phyloP scores from a whole-genome alignment of 2,888 invertebrate species.

The Ichneumoninae sp. region DNA sequence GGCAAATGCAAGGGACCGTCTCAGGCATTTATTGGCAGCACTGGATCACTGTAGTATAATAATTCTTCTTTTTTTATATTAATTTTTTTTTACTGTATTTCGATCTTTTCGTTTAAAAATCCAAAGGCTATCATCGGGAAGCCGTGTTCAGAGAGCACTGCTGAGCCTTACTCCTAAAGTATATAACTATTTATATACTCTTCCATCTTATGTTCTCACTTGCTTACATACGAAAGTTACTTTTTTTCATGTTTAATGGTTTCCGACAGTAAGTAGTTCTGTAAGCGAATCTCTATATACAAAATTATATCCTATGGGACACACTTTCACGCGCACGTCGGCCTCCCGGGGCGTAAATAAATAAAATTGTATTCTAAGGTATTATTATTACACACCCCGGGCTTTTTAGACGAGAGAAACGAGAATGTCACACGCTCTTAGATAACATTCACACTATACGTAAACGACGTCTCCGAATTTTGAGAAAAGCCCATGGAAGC shows the following conservation, averaged over 20 bases:
- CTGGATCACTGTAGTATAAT: conserved; percentile 78
- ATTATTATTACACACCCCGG: conserved; percentile 77
- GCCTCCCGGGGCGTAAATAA: conserved; percentile 80
- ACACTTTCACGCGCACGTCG: conserved; percentile 73
- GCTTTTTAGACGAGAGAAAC: conserved; percentile 53
- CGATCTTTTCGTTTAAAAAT: conserved; percentile 66
- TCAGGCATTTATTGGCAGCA: conserved; percentile 84
- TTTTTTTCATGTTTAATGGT: conserved; percentile 61
- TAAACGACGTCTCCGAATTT: conserved; percentile 66
- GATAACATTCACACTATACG: neutral
- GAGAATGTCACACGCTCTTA: conserved; percentile 65
- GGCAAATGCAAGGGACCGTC: conserved; percentile 78
- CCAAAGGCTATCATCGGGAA: conserved; percentile 69
- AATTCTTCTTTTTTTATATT: conserved; percentile 68
- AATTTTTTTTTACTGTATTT: conserved; percentile 42
- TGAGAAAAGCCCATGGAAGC: conserved; percentile 63
- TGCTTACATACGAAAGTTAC: conserved; percentile 62
- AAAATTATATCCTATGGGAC: conserved; percentile 74
- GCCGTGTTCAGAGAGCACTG: conserved; percentile 76
- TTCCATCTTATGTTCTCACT: conserved; percentile 60
- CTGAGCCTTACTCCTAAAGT: conserved; percentile 68
- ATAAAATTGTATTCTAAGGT: conserved; percentile 79
- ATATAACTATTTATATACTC: conserved; percentile 60
- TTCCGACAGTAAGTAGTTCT: conserved; percentile 73
- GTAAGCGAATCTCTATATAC: conserved; percentile 67